Evolutionary conservation across 2,888 invertebrate species (phyloP).

Genomic region (Hermodice carunculata): DNA sequence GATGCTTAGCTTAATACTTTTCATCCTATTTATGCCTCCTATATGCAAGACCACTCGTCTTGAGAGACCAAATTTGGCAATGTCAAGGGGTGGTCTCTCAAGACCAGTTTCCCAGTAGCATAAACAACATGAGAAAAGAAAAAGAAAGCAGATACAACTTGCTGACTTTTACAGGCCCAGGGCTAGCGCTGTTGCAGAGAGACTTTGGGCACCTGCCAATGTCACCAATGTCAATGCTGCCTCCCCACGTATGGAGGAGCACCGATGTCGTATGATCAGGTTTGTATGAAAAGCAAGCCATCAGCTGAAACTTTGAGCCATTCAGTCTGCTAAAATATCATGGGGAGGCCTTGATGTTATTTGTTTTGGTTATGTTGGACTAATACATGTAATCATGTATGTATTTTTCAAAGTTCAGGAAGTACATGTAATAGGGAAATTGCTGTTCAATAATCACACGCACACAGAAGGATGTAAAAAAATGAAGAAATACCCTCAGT

Average conservation of each 20-base stretch:
- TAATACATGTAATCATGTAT: not conserved
- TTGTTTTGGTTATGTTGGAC: not conserved
- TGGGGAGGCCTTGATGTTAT: not conserved
- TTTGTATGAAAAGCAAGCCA: constrained; percentile 24
- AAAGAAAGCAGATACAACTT: constrained; percentile 1
- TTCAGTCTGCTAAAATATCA: not conserved
- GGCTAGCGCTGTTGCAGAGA: constrained; percentile 87
- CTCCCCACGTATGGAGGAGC: constrained; percentile 77
- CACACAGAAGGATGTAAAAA: too few species aligned
- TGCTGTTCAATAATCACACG: too few species aligned
- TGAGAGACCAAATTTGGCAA: not conserved
- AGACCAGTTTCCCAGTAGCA: not conserved
- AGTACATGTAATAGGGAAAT: too few species aligned
- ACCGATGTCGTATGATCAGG: constrained; percentile 79
- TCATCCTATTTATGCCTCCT: not conserved
- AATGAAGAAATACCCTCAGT: too few species aligned
- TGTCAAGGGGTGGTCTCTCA: not conserved
- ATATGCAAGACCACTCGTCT: not conserved
- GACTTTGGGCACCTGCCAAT: constrained; percentile 77
- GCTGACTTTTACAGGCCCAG: constrained; percentile 75
- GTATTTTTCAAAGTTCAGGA: not conserved
- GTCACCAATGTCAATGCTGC: constrained; percentile 71
- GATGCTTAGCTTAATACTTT: not conserved
- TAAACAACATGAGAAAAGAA: not conserved
- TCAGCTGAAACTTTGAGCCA: not conserved